Percentiles rank a stretch among this genome's conserved stretches.
These are phyloP conservation scores for Rissa tridactyla DNA, from an alignment of 2,113 vertebrate genomes.

Conservation along the genomic window DNA sequence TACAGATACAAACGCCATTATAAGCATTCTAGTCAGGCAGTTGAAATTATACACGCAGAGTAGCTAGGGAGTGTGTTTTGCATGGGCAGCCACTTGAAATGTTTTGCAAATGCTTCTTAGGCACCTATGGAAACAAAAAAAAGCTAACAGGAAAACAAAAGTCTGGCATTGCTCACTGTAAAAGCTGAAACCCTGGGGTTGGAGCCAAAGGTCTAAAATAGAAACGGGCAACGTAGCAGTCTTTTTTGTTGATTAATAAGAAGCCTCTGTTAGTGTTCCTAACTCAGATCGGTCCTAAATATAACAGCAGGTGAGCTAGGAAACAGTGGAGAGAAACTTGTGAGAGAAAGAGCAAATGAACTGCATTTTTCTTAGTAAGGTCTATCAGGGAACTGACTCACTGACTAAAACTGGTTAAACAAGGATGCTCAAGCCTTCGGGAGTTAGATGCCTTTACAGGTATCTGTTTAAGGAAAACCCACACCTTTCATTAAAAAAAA, in stretches of 20 bases:
- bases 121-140: not conserved
- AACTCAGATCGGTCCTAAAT: not conserved
- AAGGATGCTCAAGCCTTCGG: slow-evolving; percentile 26
- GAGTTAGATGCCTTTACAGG: slow-evolving; percentile 17
- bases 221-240: not conserved
- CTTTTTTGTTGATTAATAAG: not conserved
- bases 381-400: slow-evolving; percentile 32
- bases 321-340: not conserved
- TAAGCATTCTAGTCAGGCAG: not conserved
- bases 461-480: slow-evolving; percentile 42
- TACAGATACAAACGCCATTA: not conserved
- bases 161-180: not conserved
- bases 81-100: not conserved
- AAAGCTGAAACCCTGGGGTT: not conserved
- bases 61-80: not conserved
- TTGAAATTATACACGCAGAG: not conserved
- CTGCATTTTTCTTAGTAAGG: not conserved
- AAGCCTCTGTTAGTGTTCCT: not conserved
- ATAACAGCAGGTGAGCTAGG: not conserved
- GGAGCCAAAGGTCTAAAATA: slow-evolving; percentile 38
- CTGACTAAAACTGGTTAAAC: slow-evolving; percentile 54
- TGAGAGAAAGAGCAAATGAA: not conserved
- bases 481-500: slow-evolving; percentile 16
- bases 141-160: not conserved
- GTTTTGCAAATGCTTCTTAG: not conserved